Percentiles rank a stretch among this genome's conserved stretches.
Conservation (phyloP, 2,888 invertebrate genomes). For the Drosophila acutilabella region DNA sequence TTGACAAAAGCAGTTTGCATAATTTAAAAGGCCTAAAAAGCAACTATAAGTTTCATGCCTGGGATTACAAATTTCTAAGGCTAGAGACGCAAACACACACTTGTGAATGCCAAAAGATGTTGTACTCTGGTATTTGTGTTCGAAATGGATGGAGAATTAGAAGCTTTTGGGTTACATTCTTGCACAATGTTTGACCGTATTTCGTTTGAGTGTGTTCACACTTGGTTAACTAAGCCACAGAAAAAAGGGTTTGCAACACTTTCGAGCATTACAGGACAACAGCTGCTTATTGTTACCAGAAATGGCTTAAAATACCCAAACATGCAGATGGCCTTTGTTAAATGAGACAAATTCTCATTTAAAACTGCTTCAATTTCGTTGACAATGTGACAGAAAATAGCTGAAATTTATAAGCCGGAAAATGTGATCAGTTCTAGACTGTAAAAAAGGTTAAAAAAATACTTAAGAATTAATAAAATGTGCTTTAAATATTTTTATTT, state of each 20-base stretch:
- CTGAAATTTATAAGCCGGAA: conserved; percentile 4
- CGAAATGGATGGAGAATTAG: conserved; percentile 6
- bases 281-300: conserved; percentile 41
- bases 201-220: conserved; percentile 47
- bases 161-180: conserved; percentile 27
- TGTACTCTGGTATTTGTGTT: conserved; percentile 17
- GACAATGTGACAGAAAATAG: conserved; percentile 14
- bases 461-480: no score
- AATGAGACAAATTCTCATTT: conserved; percentile 19
- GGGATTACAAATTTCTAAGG: conserved; percentile 42
- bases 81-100: conserved; percentile 2
- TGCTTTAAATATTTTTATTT: no score
- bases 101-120: conserved; percentile 36
- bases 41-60: conserved; percentile 59
- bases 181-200: conserved; percentile 21
- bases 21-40: conserved; percentile 67
- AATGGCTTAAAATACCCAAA: conserved; percentile 8
- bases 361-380: conserved; percentile 25
- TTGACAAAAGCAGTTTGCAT: conserved; percentile 62
- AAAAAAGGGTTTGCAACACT: conserved; percentile 50
- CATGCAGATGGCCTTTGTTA: conserved; percentile 41
- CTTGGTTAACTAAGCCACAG: conserved; percentile 47
- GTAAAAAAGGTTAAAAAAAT: no score
- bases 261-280: conserved; percentile 39
- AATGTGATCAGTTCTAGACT: background rate